Base-by-base conservation (phyloP, 1,140 invertebrate genomes). In the Scaptomyza hsui region DNA sequence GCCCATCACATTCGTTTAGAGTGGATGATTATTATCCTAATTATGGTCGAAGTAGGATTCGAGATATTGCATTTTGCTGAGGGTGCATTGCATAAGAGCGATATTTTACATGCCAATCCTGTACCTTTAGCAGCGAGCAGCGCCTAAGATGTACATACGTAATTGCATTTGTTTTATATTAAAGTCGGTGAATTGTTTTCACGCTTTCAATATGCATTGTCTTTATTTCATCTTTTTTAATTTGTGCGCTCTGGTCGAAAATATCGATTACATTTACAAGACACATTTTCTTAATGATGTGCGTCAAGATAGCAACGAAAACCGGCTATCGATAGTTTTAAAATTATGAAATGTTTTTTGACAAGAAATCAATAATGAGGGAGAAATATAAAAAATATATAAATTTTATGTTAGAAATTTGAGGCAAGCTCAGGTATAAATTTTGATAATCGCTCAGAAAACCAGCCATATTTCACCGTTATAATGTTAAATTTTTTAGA, bases 11-110 rank as follows among this genome's bases (percentile, higher is more conserved):
- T 96, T 1, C 93, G 97, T 3, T 93, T 99, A 0, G 98, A 99
- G 92, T 97, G 96, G 96, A 98, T 99, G 96, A 98, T 99, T 55
- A 99, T 99, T 59, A 93, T 96, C 45, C 94, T 99, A 15, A 99
- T 99, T 91, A 95, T 98, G 94, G 95, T 98, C 0, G 98, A 99
- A 93, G 97, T 99, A 32, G 94, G 92, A 39, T 98, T 98, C 92
- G 97, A 98, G 92, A 93, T 94, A 57, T 90, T 98, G 10, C 97
- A 98, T 92, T 96, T 96, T 89, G 82, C 94, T 35, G 95, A 97
- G 62, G 89, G 92, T 18, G 44, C 52, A 4, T 29, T 71, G 18
- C 45, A 65, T 39, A 24, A 49, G 12, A 37, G 15, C 32, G 37
- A 65, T 9, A 21, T 12, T 1, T 7, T 56, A 0, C 67, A 56